Conservation (phyloP, 2,113 vertebrate genomes). For the Solea solea region DNA sequence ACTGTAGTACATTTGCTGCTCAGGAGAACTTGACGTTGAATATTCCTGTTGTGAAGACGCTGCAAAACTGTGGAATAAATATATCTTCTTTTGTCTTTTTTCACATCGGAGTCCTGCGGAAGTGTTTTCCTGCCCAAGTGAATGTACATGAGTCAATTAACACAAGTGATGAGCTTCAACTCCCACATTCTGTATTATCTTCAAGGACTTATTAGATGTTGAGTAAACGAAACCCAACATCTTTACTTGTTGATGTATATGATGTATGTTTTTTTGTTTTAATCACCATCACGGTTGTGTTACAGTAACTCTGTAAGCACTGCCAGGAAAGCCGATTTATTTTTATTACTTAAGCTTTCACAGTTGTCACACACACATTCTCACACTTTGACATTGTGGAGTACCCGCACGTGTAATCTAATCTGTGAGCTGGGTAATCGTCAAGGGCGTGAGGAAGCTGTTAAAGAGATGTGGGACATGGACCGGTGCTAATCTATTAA, state of each 20-base stretch:
- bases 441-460: background rate
- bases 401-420: background rate
- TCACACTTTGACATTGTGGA: background rate
- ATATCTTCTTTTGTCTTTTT: no score
- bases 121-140: no score
- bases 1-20: no score
- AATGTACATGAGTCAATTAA: no score
- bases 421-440: conserved; percentile 11
- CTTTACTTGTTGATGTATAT: background rate
- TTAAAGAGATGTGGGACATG: background rate
- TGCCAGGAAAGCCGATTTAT: conserved; percentile 6
- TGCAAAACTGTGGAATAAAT: no score
- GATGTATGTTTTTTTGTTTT: background rate
- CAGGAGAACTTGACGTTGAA: no score
- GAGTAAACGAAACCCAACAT: background rate
- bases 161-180: no score
- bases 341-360: conserved; percentile 1
- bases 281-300: background rate
- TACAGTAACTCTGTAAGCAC: conserved; percentile 4
- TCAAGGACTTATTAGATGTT: no score
- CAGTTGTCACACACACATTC: background rate
- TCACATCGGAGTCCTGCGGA: no score
- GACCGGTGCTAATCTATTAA: background rate
- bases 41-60: no score
- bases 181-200: no score